Percentiles rank a stretch among this genome's conserved stretches.
phyloP scores from a whole-genome alignment of 2,113 vertebrate species.

The Psittacula cyanocephala region DNA sequence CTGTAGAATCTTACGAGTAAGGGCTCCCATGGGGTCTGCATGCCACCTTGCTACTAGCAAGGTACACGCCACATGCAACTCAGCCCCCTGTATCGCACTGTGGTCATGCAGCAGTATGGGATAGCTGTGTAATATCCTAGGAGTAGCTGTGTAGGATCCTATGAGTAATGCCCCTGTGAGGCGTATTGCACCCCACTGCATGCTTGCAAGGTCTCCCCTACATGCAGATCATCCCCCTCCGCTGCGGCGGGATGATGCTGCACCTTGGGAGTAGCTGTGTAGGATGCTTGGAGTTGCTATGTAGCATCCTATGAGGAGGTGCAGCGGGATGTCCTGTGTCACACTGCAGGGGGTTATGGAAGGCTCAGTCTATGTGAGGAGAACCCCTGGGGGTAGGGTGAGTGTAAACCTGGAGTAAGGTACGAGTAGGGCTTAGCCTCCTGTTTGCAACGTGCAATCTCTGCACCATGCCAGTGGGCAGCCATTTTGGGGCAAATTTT shows the following conservation, averaged over 20 bases:
- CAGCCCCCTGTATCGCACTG: fast-evolving
- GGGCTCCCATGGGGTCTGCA: fast-evolving
- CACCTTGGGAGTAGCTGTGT: background rate
- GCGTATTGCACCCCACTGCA: background rate
- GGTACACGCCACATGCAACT: fast-evolving
- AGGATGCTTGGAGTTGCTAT: background rate
- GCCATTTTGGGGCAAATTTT: no score
- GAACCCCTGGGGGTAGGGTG: fast-evolving
- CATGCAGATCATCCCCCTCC: fast-evolving
- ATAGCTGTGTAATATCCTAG: background rate
- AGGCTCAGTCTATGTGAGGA: background rate
- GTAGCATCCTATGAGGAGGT: background rate
- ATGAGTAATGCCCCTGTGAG: fast-evolving
- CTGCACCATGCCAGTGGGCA: background rate
- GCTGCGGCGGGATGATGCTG: fast-evolving
- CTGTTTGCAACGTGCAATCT: background rate
- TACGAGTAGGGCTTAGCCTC: background rate
- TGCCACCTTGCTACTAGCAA: fast-evolving
- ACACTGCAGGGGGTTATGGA: fast-evolving
- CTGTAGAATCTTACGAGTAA: background rate
- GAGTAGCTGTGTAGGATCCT: background rate
- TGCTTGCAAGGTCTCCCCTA: background rate
- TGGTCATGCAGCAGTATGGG: fast-evolving
- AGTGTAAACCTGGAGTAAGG: background rate
- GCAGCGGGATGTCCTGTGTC: background rate